These are phyloP conservation scores for Sciurus carolinensis DNA, from an alignment of 2,797 vertebrate species.

Conservation along the genomic window DNA sequence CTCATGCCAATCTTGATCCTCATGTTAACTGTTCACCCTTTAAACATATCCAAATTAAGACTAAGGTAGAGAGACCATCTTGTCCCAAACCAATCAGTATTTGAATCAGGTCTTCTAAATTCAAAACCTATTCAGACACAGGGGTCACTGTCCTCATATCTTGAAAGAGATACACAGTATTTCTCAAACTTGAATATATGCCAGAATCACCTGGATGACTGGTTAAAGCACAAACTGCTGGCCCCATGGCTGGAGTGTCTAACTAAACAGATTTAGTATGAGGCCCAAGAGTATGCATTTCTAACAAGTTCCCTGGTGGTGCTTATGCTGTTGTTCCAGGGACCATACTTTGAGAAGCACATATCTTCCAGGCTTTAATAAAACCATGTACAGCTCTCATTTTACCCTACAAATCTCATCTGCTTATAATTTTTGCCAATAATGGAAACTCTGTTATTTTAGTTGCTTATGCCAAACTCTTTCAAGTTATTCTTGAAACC, in stretches of 20 bases:
- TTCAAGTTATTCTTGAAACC: not conserved
- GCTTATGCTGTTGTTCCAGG: not conserved
- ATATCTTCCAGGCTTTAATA: not conserved
- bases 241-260: not conserved
- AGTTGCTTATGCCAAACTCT: not conserved
- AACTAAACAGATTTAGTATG: not conserved
- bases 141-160: accelerated
- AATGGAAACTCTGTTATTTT: not conserved
- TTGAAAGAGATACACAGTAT: not conserved
- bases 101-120: not conserved
- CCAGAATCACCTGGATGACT: not conserved
- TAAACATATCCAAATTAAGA: not conserved
- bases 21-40: not conserved
- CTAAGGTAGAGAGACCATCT: not conserved
- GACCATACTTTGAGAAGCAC: not conserved
- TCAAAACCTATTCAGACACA: not conserved
- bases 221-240: not conserved
- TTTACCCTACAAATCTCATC: not conserved
- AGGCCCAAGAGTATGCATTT: not conserved
- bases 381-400: not conserved
- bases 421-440: not conserved
- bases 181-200: not conserved
- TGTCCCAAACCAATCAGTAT: not conserved
- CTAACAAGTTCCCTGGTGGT: not conserved
- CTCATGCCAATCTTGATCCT: not conserved